Percentiles rank a stretch among this genome's conserved stretches.
These are phyloP conservation scores for Cryptoblepharus egeriae DNA, from an alignment of 2,797 vertebrate genomes.

Conservation along the genomic window DNA sequence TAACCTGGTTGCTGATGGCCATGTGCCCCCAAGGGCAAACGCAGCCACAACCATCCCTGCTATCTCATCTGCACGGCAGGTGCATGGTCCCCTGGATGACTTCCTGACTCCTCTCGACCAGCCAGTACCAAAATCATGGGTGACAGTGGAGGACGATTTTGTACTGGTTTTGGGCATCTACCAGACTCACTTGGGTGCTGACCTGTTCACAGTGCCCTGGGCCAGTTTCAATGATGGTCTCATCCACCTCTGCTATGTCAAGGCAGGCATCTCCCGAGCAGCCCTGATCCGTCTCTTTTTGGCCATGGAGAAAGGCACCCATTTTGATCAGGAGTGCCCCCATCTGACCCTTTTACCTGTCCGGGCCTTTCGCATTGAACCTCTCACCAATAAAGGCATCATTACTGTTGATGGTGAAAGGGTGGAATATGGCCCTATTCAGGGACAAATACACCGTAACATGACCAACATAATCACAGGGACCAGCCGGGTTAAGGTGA, in stretches of 20 bases:
- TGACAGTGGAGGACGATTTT: constrained; percentile 89
- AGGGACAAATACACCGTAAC: constrained; percentile 84
- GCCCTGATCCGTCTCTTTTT: constrained; percentile 87
- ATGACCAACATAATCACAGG: constrained; percentile 65
- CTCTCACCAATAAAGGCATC: constrained; percentile 86
- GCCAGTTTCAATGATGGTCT: constrained; percentile 88
- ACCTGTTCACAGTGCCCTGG: constrained; percentile 87
- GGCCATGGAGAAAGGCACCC: constrained; percentile 89
- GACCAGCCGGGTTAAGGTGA: constrained; percentile 15
- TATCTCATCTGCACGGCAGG: neutral
- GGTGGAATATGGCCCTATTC: constrained; percentile 90
- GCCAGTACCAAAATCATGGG: constrained; percentile 88
- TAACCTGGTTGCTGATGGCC: neutral
- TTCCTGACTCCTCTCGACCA: constrained; percentile 86
- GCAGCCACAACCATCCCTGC: neutral
- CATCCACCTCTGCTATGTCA: constrained; percentile 89
- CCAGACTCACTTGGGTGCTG: constrained; percentile 88
- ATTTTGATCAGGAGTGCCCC: constrained; percentile 84
- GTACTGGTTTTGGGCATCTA: constrained; percentile 90
- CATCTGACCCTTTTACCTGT: constrained; percentile 85
- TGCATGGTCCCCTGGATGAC: constrained; percentile 74
- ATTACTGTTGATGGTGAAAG: constrained; percentile 92
- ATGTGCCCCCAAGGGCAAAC: rapidly evolving
- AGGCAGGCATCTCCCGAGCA: constrained; percentile 87
- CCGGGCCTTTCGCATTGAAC: constrained; percentile 90